Percentiles rank a stretch among this genome's conserved stretches.
Conservation (phyloP, 1,140 invertebrate species). For the Ips typographus region DNA sequence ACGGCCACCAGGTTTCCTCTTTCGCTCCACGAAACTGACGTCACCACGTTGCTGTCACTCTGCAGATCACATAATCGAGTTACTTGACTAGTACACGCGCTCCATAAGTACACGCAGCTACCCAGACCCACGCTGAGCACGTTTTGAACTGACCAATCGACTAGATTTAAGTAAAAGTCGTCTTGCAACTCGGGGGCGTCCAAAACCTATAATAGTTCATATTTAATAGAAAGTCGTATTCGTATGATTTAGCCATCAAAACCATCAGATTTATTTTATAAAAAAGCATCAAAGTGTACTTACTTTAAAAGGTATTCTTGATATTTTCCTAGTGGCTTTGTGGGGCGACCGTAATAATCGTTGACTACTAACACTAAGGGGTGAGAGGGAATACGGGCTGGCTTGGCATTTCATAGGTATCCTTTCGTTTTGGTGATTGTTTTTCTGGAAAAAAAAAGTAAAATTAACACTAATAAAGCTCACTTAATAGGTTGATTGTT, state of each 20-base stretch:
- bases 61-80: slow-evolving; percentile 95
- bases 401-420: slow-evolving; percentile 63
- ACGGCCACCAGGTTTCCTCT: slow-evolving; percentile 95
- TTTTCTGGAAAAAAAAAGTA: slow-evolving; percentile 25
- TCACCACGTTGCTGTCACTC: slow-evolving; percentile 91
- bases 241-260: too few species aligned
- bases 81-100: slow-evolving; percentile 97
- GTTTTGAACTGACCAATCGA: slow-evolving; percentile 99
- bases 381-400: slow-evolving; percentile 88
- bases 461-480: slow-evolving; percentile 9
- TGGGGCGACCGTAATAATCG: slow-evolving; percentile 90
- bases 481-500: too few species aligned
- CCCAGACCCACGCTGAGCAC: slow-evolving; percentile 98
- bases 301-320: slow-evolving; percentile 92
- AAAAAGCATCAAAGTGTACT: neutral
- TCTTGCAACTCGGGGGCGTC: slow-evolving; percentile 99
- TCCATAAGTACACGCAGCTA: slow-evolving; percentile 99
- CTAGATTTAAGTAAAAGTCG: slow-evolving; percentile 98
- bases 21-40: slow-evolving; percentile 99
- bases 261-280: too few species aligned
- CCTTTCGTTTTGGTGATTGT: slow-evolving; percentile 56
- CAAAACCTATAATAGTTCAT: slow-evolving; percentile 70
- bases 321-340: slow-evolving; percentile 95
- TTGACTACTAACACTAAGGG: slow-evolving; percentile 91
- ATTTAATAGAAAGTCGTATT: too few species aligned